phyloP scores from a whole-genome alignment of 2,797 vertebrate genomes.

The Champsocephalus gunnari region DNA sequence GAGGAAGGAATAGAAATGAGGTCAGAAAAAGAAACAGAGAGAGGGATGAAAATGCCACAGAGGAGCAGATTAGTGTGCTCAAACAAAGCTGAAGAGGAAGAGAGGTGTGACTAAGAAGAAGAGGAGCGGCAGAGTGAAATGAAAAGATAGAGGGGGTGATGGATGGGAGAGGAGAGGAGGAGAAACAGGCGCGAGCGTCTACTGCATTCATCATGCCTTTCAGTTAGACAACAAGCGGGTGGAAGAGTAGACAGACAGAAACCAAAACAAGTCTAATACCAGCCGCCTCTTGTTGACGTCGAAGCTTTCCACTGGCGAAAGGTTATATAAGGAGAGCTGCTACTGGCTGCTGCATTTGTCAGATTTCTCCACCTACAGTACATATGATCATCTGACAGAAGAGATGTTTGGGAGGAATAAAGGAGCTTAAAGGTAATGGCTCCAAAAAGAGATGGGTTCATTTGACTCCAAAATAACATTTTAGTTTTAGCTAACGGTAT shows the following conservation, averaged over 20 bases:
- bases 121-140: constrained; percentile 58
- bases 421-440: constrained; percentile 11
- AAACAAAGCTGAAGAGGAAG: constrained; percentile 51
- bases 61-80: constrained; percentile 56
- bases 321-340: constrained; percentile 21
- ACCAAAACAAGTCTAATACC: constrained; percentile 58
- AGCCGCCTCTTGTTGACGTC: constrained; percentile 59
- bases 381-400: constrained; percentile 6
- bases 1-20: constrained; percentile 65
- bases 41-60: constrained; percentile 27
- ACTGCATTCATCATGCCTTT: constrained; percentile 72
- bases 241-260: constrained; percentile 57
- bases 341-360: constrained; percentile 12
- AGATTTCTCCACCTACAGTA: constrained; percentile 17
- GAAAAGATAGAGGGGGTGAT: constrained; percentile 72
- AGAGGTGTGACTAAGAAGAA: constrained; percentile 68
- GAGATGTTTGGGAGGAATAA: constrained; percentile 7
- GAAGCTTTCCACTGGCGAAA: constrained; percentile 44
- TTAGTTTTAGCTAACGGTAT: neutral
- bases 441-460: constrained; percentile 1
- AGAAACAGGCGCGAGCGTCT: constrained; percentile 72
- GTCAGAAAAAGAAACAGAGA: constrained; percentile 28
- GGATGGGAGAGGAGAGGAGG: constrained; percentile 64
- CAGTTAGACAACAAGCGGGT: constrained; percentile 61
- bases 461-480: neutral